A percentile compares a stretch with the other conserved stretches of the same genome.
These are phyloP conservation scores for Helleia helle DNA, from an alignment of 2,888 invertebrate species.

Conservation along the genomic window DNA sequence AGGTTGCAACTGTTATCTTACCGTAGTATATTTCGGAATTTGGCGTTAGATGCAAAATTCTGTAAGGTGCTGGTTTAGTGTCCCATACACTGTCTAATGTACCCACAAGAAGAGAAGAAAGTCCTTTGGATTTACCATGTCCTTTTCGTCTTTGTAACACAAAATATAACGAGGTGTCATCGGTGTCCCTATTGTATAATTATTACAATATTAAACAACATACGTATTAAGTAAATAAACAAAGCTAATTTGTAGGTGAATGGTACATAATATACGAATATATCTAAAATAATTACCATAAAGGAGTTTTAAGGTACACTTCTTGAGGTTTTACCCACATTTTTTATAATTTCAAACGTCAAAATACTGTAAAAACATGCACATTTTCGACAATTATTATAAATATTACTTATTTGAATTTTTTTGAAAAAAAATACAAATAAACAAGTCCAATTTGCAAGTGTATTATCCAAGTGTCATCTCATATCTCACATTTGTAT, in stretches of 20 bases:
- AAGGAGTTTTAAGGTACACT: constrained; percentile 90
- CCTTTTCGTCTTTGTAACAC: constrained; percentile 95
- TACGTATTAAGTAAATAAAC: constrained; percentile 2
- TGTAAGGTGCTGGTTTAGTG: constrained; percentile 94
- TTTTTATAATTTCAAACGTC: constrained; percentile 12
- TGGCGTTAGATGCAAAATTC: constrained; percentile 95
- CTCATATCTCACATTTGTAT: too few relatives aligned
- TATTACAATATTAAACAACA: constrained; percentile 11
- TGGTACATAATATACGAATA: constrained; percentile 27
- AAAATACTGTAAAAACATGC: not conserved
- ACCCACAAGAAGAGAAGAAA: constrained; percentile 92
- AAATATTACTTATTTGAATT: too few relatives aligned
- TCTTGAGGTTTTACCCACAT: constrained; percentile 99
- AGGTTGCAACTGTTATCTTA: constrained; percentile 34
- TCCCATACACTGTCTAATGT: constrained; percentile 97
- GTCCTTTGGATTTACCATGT: constrained; percentile 88
- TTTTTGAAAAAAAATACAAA: not conserved
- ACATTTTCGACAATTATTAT: not conserved
- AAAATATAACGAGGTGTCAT: constrained; percentile 92
- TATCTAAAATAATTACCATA: constrained; percentile 82
- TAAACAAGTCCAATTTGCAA: not conserved
- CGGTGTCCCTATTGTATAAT: constrained; percentile 86
- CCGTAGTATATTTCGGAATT: constrained; percentile 94
- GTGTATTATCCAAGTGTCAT: too few relatives aligned
- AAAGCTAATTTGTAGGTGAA: constrained; percentile 22